phyloP scores from a whole-genome alignment of 2,888 invertebrate genomes.

The Tricholauxania praeusta region DNA sequence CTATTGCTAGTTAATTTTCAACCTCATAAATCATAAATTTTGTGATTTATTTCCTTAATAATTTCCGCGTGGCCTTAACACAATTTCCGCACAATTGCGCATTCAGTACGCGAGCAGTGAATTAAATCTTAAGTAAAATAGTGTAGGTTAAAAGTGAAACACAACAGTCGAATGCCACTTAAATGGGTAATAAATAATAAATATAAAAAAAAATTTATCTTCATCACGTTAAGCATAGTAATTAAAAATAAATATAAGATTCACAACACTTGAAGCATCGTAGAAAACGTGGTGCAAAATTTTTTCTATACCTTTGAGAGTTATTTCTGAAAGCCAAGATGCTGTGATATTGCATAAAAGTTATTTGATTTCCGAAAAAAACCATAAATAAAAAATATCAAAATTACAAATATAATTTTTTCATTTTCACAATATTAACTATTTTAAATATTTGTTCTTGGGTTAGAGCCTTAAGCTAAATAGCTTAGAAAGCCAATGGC shows the following conservation, averaged over 20 bases:
- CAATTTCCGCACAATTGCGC: constrained; percentile 44
- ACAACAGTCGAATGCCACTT: not conserved
- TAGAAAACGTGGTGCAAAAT: too few relatives aligned
- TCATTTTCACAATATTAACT: too few relatives aligned
- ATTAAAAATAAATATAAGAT: constrained; percentile 10
- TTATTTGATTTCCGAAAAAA: too few relatives aligned
- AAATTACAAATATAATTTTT: too few relatives aligned
- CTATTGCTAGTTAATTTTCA: too few relatives aligned
- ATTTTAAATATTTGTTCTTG: too few relatives aligned
- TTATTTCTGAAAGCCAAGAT: too few relatives aligned
- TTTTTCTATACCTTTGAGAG: not conserved
- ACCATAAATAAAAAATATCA: too few relatives aligned
- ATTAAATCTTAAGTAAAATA: not conserved
- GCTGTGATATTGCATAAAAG: too few relatives aligned
- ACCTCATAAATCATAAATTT: constrained; percentile 23
- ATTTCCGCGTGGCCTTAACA: constrained; percentile 47
- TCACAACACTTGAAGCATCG: not conserved
- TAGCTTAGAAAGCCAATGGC: too few relatives aligned
- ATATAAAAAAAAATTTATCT: not conserved
- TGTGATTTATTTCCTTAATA: constrained; percentile 48
- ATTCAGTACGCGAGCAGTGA: not conserved
- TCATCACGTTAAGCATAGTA: constrained; percentile 18
- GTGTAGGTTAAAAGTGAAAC: constrained; percentile 8
- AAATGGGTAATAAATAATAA: constrained; percentile 29
- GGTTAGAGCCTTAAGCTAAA: too few relatives aligned